Conservation (phyloP, 2,113 vertebrate genomes). For the Oncorhynchus clarkii region DNA sequence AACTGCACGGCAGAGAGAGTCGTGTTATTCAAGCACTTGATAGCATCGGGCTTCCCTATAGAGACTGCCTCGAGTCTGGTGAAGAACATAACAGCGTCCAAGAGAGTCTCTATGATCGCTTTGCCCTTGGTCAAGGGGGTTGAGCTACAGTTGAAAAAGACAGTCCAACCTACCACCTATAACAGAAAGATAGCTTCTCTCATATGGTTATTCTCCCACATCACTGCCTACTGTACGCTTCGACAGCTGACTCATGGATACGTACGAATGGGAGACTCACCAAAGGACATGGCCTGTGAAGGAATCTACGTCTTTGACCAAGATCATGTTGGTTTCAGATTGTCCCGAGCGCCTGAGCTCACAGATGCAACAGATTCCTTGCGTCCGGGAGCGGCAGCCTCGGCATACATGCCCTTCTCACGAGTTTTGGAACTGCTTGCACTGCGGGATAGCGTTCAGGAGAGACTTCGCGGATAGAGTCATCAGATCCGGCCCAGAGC, state of each 20-base stretch:
- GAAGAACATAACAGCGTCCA: background rate
- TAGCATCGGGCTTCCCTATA: background rate
- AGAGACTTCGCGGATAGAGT: too few relatives aligned
- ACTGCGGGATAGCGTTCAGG: background rate
- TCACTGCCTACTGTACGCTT: too few relatives aligned
- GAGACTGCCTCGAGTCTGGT: background rate
- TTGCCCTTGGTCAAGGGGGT: background rate
- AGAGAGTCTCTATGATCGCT: background rate
- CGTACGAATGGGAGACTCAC: too few relatives aligned
- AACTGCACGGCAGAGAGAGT: background rate
- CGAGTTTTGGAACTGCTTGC: conserved; percentile 1
- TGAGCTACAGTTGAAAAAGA: background rate
- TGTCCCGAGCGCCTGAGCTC: too few relatives aligned
- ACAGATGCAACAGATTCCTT: too few relatives aligned
- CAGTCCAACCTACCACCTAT: background rate
- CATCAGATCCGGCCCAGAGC: too few relatives aligned
- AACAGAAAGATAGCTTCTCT: conserved; percentile 1
- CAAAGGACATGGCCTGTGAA: too few relatives aligned
- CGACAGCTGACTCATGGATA: too few relatives aligned
- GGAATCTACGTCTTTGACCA: background rate
- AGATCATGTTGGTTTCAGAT: background rate
- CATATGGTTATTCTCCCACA: background rate
- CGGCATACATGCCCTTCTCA: too few relatives aligned
- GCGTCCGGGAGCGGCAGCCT: too few relatives aligned
- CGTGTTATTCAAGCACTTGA: background rate